Evolutionary conservation across 2,888 invertebrate genomes (phyloP).

Genomic region (Platycnemis pennipes): DNA sequence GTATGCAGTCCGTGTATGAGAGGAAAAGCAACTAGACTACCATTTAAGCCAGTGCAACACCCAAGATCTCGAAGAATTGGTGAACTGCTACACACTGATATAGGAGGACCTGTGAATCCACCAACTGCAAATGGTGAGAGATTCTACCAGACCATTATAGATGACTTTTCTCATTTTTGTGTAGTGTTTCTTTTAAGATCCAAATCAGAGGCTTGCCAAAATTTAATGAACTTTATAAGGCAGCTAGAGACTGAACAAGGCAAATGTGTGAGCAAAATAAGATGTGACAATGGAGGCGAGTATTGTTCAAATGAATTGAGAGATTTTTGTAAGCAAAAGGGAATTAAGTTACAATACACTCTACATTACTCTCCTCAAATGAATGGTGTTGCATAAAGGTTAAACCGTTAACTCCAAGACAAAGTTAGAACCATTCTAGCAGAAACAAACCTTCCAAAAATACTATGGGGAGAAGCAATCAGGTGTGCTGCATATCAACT

Average conservation of each 20-base stretch:
- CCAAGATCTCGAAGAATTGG: not conserved
- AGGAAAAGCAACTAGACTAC: not conserved
- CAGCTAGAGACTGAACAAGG: too few relatives aligned
- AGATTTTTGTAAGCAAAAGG: not conserved
- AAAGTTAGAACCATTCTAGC: too few relatives aligned
- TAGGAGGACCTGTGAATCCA: not conserved
- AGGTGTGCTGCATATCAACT: too few relatives aligned
- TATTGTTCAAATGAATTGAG: not conserved
- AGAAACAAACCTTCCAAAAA: too few relatives aligned
- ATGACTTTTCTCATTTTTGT: not conserved
- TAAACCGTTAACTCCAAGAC: too few relatives aligned
- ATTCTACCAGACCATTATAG: not conserved
- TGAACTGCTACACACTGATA: not conserved
- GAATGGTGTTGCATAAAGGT: not conserved
- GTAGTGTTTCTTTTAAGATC: too few relatives aligned
- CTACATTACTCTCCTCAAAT: not conserved
- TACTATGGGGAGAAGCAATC: too few relatives aligned
- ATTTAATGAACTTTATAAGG: too few relatives aligned
- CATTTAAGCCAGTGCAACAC: not conserved
- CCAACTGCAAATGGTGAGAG: not conserved
- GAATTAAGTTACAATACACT: not conserved
- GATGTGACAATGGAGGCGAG: too few relatives aligned
- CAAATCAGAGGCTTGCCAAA: too few relatives aligned
- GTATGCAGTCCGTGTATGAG: not conserved
- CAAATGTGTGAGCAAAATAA: too few relatives aligned